phyloP scores from a whole-genome alignment of 2,888 invertebrate species.

The Coremacera marginata region DNA sequence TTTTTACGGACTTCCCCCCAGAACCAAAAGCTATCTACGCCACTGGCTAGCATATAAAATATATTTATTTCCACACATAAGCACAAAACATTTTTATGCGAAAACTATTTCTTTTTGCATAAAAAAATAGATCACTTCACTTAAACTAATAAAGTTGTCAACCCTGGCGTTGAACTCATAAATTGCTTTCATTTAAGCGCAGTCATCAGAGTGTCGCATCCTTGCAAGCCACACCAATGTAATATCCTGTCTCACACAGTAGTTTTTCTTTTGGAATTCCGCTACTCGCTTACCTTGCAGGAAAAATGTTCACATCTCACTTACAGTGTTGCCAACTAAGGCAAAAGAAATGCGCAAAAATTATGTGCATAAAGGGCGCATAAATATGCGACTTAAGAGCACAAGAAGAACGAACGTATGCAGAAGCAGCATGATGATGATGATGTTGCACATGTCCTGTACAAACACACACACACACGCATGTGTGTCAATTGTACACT shows the following conservation, averaged over 20 bases:
- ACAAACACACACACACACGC: neutral
- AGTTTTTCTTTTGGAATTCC: constrained; percentile 14
- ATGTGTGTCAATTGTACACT: neutral
- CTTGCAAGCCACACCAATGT: neutral
- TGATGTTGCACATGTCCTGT: neutral
- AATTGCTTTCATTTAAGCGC: neutral
- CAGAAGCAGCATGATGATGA: neutral
- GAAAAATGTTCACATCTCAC: constrained; percentile 26
- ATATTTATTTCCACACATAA: neutral
- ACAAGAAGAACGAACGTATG: constrained; percentile 5
- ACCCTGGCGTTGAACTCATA: constrained; percentile 21
- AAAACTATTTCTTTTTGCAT: neutral
- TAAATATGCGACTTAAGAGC: constrained; percentile 41
- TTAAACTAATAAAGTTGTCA: constrained; percentile 22
- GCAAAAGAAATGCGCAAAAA: constrained; percentile 14
- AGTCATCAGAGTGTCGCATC: neutral
- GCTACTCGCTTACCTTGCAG: neutral
- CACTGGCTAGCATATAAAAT: too few relatives aligned
- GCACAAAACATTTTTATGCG: neutral
- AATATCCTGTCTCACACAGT: constrained; percentile 9
- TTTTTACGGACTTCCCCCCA: too few relatives aligned
- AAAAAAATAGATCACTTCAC: neutral
- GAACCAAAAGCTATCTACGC: too few relatives aligned
- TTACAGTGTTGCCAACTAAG: constrained; percentile 32
- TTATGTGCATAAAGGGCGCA: constrained; percentile 37